Evolutionary conservation across 2,888 invertebrate species (phyloP).

Genomic region (Pammene fasciana): DNA sequence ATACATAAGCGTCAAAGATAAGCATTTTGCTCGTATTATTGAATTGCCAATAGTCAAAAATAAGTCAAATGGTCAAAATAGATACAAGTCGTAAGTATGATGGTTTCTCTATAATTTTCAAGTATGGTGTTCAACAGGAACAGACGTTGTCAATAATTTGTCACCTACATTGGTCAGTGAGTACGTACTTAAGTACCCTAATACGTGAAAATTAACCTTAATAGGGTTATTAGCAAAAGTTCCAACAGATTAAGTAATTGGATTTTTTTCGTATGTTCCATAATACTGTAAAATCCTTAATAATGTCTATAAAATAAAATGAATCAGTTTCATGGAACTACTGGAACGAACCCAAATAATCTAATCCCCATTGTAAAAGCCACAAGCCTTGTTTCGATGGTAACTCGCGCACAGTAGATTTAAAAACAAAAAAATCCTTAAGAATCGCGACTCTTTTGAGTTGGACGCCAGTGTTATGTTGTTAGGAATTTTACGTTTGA

Average conservation of each 20-base stretch:
- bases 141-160: too few species aligned
- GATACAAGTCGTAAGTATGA: too few species aligned
- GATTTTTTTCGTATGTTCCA: background rate
- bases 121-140: too few species aligned
- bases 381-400: constrained; percentile 3
- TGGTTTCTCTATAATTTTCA: too few species aligned
- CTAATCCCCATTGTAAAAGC: background rate
- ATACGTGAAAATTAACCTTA: background rate
- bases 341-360: background rate
- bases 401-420: background rate
- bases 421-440: constrained; percentile 2
- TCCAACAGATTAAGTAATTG: too few species aligned
- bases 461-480: background rate
- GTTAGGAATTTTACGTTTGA: background rate
- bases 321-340: background rate
- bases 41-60: too few species aligned
- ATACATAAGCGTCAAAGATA: too few species aligned
- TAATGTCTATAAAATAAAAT: background rate
- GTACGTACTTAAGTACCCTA: background rate
- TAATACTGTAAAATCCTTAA: background rate
- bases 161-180: background rate
- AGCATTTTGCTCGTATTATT: too few species aligned
- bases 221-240: background rate
- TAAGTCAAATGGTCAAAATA: too few species aligned
- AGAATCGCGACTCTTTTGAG: background rate